Base-by-base conservation (phyloP, 2,797 vertebrate genomes). In the Pseudocheirus occidentalis region DNA sequence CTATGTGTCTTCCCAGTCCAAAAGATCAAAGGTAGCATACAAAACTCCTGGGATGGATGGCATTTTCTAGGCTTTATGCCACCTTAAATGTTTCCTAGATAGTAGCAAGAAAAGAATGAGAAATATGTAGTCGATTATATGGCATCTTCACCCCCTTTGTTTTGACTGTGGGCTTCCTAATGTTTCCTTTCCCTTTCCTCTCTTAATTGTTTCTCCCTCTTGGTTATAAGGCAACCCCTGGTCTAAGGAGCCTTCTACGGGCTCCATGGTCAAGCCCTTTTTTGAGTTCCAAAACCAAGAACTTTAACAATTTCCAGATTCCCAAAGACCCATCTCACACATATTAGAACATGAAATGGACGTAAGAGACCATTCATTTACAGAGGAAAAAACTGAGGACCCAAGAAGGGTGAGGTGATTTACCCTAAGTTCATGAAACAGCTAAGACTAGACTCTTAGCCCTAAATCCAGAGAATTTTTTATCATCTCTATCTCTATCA, bases 151-250 rank as follows among this genome's bases (percentile, higher is more conserved):
- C 58, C 50, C 10, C 6, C 66, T 91, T 94, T 16, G 18, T 66
- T 91, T 13, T 11, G 93, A 53, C 73, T 66, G 0, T 53, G 12
- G 55, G 53, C 92, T 91, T 29, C 54, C 40, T 54, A 66, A 56
- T 54, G 21, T 95, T 66, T 91, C 94, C 89, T 91, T 96, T 90
- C 66, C 16, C 14, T 66, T 90, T 91, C 13, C 90, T 34, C 29
- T 92, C 5, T 73, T 73, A 73, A n/a, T 40, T 6, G 14, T 73
- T 73, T 3, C 87, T 56, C 52, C 57, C 90, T 90, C 73, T 90
- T 81, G 87, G 46, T n/a, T 92, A 93, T 53, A 92, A 57, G 91
- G 34, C 53, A 46, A 57, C 18, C 58, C 91, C 52, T n/a, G 55
- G 59, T 87, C 46, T 40, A 46, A 54, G 87, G 58, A 90, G 55